Base-by-base conservation (phyloP, 2,888 invertebrate genomes). In the Mesorhabditis spiculigera region DNA sequence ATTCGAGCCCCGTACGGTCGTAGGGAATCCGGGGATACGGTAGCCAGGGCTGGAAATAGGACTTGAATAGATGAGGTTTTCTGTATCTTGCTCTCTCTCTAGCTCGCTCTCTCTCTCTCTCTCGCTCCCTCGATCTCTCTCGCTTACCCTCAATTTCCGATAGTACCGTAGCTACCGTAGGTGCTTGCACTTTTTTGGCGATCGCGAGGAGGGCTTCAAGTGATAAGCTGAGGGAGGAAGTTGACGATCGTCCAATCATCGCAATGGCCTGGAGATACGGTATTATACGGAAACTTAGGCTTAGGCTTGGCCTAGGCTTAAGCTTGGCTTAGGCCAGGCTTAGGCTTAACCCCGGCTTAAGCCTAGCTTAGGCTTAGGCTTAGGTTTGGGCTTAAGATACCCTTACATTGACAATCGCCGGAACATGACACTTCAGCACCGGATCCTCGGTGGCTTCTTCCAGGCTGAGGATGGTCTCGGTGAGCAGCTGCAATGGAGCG, bases 401-500 rank as follows among this genome's bases (percentile, higher is more conserved):
- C n/a, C 43, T 6, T 5, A 70, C 70, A 42, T 67, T 70, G 4
- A 66, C 70, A 13, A 70, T 63, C 5, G 62, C 28, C 45, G 67
- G 62, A 45, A 66, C 66, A 8, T 70, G 65, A n/a, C 66, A 70
- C 6, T 69, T 28, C 42, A 70, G 64, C 10, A 58, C 63, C 4
- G 67, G 50, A 64, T 70, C 67, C 41, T 45, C 50, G 16, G 66
- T 67, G 3, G 70, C 67, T 28, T 63, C 45, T 43, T 66, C 63
- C 16, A 70, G 58, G 6, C 63, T 43, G 58, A 43, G 67, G 10
- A 70, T 43, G 63, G 44, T 64, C 8, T 50, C 58, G 58, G 58
- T 13, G 8, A 50, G n/a, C 58, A 50, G n/a, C 58, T 50, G n/a
- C 1, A 3, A 50, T 50, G n/a, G n/a, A 50, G 28, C 28, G 28